These are phyloP conservation scores for Dendrolimus punctatus DNA, from an alignment of 1,140 invertebrate genomes.

Conservation along the genomic window DNA sequence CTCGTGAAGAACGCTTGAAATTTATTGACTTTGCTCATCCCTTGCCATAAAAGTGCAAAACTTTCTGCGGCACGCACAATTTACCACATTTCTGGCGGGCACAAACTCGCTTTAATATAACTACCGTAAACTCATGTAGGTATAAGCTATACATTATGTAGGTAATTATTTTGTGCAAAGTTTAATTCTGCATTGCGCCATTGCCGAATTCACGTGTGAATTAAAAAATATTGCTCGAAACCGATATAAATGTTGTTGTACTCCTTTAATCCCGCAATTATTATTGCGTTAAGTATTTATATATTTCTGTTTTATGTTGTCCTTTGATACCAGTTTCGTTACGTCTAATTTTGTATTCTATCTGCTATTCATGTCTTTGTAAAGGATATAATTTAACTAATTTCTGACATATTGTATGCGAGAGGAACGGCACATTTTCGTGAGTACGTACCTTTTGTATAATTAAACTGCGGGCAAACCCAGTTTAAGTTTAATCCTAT, in stretches of 20 bases:
- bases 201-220: conserved; percentile 26
- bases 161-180: conserved; percentile 40
- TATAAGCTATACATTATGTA: conserved; percentile 26
- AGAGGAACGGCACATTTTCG: conserved; percentile 51
- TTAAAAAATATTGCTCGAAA: conserved; percentile 34
- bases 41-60: conserved; percentile 48
- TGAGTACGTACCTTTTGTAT: conserved; percentile 66
- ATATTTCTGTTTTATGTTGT: conserved; percentile 35
- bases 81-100: conserved; percentile 30
- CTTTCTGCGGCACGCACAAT: conserved; percentile 37
- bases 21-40: conserved; percentile 43
- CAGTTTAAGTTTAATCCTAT: conserved; percentile 70
- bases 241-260: conserved; percentile 19
- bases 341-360: conserved; percentile 52
- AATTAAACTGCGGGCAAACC: conserved; percentile 68
- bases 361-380: conserved; percentile 43
- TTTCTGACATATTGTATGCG: conserved; percentile 47
- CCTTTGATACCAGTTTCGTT: conserved; percentile 38
- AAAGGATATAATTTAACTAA: conserved; percentile 62
- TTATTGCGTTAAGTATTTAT: conserved; percentile 19
- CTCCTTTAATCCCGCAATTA: conserved; percentile 19
- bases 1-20: conserved; percentile 41
- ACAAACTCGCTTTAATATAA: conserved; percentile 30
- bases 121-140: conserved; percentile 15
- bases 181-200: conserved; percentile 49